phyloP scores from a whole-genome alignment of 1,140 invertebrate species.

The Scaptomyza montana region DNA sequence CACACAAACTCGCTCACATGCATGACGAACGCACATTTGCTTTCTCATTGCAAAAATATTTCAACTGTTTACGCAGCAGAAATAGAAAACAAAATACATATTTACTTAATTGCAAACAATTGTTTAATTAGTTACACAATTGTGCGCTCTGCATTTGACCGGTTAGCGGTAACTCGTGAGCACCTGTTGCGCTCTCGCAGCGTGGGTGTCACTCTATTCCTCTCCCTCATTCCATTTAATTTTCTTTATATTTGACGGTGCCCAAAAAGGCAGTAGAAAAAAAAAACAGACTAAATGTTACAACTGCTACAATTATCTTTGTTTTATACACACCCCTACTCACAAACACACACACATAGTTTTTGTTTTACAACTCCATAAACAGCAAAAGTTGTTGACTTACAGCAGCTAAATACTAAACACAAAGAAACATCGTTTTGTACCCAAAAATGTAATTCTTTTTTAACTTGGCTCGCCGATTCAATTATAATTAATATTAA shows the following conservation, averaged over 20 bases:
- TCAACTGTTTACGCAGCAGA: conserved; percentile 46
- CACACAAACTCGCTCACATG: not conserved
- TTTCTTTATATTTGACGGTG: conserved; percentile 10
- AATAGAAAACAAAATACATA: conserved; percentile 20
- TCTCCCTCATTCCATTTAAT: conserved; percentile 2
- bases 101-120: conserved; percentile 70
- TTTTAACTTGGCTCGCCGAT: conserved; percentile 44
- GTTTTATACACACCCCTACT: conserved; percentile 29
- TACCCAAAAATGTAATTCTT: conserved; percentile 53
- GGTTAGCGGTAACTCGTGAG: conserved; percentile 59
- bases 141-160: conserved; percentile 40
- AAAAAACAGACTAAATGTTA: conserved; percentile 46
- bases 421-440: conserved; percentile 47
- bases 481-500: conserved; percentile 54
- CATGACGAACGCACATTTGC: conserved; percentile 4
- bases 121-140: conserved; percentile 82
- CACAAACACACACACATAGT: conserved; percentile 18
- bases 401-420: conserved; percentile 33
- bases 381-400: conserved; percentile 54
- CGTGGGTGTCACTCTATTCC: conserved; percentile 14
- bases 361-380: conserved; percentile 38
- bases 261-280: conserved; percentile 40
- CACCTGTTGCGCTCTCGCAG: conserved; percentile 61
- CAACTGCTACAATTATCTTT: conserved; percentile 44
- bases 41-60: conserved; percentile 53